These are phyloP conservation scores for Microcaecilia unicolor DNA, from an alignment of 2,797 vertebrate species.

Conservation along the genomic window DNA sequence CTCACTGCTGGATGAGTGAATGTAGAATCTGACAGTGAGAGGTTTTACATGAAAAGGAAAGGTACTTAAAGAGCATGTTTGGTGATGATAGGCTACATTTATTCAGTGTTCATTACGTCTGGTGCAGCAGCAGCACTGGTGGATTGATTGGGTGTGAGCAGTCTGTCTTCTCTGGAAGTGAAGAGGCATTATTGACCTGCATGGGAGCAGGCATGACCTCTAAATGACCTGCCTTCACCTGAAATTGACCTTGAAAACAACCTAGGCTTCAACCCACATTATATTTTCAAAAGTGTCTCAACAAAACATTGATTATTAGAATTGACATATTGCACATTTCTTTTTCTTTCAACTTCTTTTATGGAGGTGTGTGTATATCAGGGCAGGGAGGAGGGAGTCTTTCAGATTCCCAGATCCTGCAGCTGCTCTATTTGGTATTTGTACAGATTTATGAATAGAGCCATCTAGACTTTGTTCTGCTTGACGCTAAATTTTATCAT, in stretches of 20 bases:
- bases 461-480: slow-evolving; percentile 52
- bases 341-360: slow-evolving; percentile 39
- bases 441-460: slow-evolving; percentile 73
- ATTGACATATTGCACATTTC: slow-evolving; percentile 69
- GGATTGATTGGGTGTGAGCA: slow-evolving; percentile 72
- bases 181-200: slow-evolving; percentile 90
- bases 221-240: slow-evolving; percentile 89
- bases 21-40: slow-evolving; percentile 91
- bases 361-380: no score
- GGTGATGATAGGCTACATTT: slow-evolving; percentile 94
- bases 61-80: slow-evolving; percentile 95
- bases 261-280: slow-evolving; percentile 60
- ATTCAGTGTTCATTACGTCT: slow-evolving; percentile 76
- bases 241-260: slow-evolving; percentile 94
- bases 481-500: slow-evolving; percentile 78
- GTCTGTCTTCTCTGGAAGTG: slow-evolving; percentile 70
- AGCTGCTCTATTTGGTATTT: slow-evolving; percentile 71
- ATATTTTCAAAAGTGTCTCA: slow-evolving; percentile 73
- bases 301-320: slow-evolving; percentile 75
- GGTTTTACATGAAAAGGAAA: slow-evolving; percentile 98
- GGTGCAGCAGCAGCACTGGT: slow-evolving; percentile 59
- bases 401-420: slow-evolving; percentile 60
- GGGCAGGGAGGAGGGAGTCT: slow-evolving; percentile 44
- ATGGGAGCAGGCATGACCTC: slow-evolving; percentile 79
- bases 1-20: slow-evolving; percentile 72